These are phyloP conservation scores for Squalus acanthias DNA, from an alignment of 2,797 vertebrate species.

Conservation along the genomic window DNA sequence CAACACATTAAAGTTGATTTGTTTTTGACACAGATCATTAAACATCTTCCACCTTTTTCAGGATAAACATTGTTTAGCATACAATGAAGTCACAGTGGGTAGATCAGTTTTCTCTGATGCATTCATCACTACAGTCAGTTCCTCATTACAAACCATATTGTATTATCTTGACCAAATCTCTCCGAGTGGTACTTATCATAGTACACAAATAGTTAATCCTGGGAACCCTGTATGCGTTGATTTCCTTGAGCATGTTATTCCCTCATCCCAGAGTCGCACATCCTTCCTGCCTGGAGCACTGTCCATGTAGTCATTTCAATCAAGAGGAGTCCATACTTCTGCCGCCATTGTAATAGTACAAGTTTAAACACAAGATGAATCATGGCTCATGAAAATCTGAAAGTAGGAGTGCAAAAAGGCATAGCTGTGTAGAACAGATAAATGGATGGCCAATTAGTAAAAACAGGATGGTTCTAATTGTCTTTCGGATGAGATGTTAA, in stretches of 20 bases:
- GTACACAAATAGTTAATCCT: background rate
- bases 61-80: background rate
- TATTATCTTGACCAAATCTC: background rate
- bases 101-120: background rate
- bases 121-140: background rate
- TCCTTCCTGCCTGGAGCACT: background rate
- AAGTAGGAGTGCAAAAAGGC: background rate
- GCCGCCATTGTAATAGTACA: background rate
- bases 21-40: background rate
- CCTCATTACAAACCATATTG: background rate
- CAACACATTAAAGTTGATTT: constrained; percentile 1
- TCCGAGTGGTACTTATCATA: background rate
- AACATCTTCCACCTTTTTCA: background rate
- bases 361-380: background rate
- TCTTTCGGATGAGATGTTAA: background rate
- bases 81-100: background rate
- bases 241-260: background rate
- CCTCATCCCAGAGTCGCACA: background rate
- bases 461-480: background rate
- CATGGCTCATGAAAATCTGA: background rate
- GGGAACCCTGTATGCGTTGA: background rate
- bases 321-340: background rate
- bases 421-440: background rate
- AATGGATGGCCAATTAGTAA: background rate
- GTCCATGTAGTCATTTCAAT: background rate